Base-by-base conservation (phyloP, 92 coral and sea anemone genomes). In the Galaxea fascicularis region DNA sequence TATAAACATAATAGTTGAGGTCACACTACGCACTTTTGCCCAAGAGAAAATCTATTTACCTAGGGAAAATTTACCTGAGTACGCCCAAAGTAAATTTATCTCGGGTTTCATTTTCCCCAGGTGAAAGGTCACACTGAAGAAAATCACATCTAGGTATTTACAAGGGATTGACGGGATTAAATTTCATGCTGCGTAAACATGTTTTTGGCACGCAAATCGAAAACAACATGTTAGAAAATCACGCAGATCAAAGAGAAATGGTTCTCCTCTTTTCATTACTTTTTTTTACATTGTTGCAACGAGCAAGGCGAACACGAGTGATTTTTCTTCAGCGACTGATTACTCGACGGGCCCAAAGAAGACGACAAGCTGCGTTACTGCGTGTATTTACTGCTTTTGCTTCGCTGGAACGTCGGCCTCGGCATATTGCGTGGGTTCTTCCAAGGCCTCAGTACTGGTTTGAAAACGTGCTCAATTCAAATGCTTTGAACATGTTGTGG, bases 71-170 rank as follows among this genome's bases (percentile, higher is more conserved):
- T 65, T 65, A 65, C 31, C 70, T 29, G 41, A 65, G 41, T 65
- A 25, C 35, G 26, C 70, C 39, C 70, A 1, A 29, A 49, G 72
- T 66, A 31, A 31, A 66, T 66, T 66, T 66, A 66, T 66, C 72
- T 66, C 72, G 45, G 72, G 72, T 66, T 66, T 66, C 72, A 57
- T 16, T 66, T 66, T 66, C 72, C 72, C 47, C 46, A 30, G 72
- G 72, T 29, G 18, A 66, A 66, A 31, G 46, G 72, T 66, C 72
- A 3, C 46, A 66, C 72, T 66, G 72, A 66, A 66, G 72, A 66
- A 28, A 66, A 28, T 66, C 47, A 29, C 47, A 16, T 66, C 72
- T 29, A 28, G 46, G 72, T 66, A n/a, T n/a, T 66, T 30, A 62
- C 67, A 62, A 7, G 30, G 67, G 30, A 22, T 22, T 62, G 30